Evolutionary conservation across 1,140 invertebrate species (phyloP).

Genomic region (Scaptomyza hsui): DNA sequence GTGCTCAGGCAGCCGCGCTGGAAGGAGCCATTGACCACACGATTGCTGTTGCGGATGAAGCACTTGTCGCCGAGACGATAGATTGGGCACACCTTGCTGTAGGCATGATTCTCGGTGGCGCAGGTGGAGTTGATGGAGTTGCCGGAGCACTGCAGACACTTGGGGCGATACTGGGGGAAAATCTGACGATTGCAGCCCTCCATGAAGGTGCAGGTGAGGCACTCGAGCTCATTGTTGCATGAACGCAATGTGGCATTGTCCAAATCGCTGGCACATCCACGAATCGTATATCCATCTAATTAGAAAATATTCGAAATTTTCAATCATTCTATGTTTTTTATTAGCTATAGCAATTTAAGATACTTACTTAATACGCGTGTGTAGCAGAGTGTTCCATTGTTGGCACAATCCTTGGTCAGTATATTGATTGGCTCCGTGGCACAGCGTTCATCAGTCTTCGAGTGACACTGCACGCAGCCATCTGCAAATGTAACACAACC

Average conservation of each 20-base stretch:
- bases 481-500: constrained; percentile 51
- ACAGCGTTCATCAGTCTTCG: constrained; percentile 61
- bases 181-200: constrained; percentile 74
- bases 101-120: constrained; percentile 53
- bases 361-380: constrained; percentile 54
- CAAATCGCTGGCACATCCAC: constrained; percentile 70
- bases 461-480: constrained; percentile 76
- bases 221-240: constrained; percentile 78
- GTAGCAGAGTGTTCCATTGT: constrained; percentile 56
- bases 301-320: background rate
- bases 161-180: constrained; percentile 62
- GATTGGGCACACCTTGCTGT: constrained; percentile 57
- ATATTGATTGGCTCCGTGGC: constrained; percentile 68
- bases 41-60: constrained; percentile 70
- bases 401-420: constrained; percentile 61
- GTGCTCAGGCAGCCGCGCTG: constrained; percentile 74
- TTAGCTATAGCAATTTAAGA: too few species aligned
- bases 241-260: constrained; percentile 49
- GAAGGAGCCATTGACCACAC: constrained; percentile 59
- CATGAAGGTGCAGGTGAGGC: constrained; percentile 55
- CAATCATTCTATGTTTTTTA: too few species aligned
- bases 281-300: constrained; percentile 72
- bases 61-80: constrained; percentile 76
- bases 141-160: constrained; percentile 73
- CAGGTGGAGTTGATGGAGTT: constrained; percentile 60